Evolutionary conservation across 1,140 invertebrate species (phyloP), one percentile per base, ranked within the genome.

Genomic region (Eufriesea mexicana): DNA sequence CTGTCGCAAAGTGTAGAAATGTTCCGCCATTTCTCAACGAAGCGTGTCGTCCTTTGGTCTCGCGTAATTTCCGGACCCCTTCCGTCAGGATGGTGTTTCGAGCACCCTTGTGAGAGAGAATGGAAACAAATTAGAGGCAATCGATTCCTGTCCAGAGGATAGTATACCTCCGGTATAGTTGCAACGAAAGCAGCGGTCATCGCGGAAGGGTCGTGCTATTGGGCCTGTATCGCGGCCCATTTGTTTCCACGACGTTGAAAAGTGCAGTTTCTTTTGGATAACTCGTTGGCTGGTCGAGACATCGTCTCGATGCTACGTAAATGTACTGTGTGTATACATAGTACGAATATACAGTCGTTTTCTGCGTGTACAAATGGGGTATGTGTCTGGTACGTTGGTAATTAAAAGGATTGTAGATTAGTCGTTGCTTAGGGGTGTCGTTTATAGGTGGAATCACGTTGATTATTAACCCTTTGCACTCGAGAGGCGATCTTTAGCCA

Each of bases 171-270:
- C 47, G 47, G 9, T 35, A 35, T 35, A 35, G 62, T 10, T 62
- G 10, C 28, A 23, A n/a, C 28, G 62, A 64, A 64, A 35, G 1
- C 8, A 64, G 20, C 20, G 35, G 35, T 64, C 2, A 6, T 66
- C 42, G 64, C 35, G 12, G 7, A 2, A 20, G 35, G 35, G 20
- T 23, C 35, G 35, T 57, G 83, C 71, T 86, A 75, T 80, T 86
- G 83, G 72, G 68, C 85, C 72, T 73, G 83, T 85, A 87, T 89
- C 84, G 79, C 82, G 79, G 54, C 55, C 84, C 89, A 89, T 89
- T 90, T 88, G 75, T 90, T 90, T 86, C 62, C 86, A 45, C 61
- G 89, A 90, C 89, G 84, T 89, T 88, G 89, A 90, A 88, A 84
- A 89, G 89, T 86, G 84, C 62, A 28, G 81, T 88, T 88, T 88